Evolutionary conservation across 2,888 invertebrate genomes (phyloP), one percentile per base, ranked within the genome.

Genomic region (Bellardia bayeri): DNA sequence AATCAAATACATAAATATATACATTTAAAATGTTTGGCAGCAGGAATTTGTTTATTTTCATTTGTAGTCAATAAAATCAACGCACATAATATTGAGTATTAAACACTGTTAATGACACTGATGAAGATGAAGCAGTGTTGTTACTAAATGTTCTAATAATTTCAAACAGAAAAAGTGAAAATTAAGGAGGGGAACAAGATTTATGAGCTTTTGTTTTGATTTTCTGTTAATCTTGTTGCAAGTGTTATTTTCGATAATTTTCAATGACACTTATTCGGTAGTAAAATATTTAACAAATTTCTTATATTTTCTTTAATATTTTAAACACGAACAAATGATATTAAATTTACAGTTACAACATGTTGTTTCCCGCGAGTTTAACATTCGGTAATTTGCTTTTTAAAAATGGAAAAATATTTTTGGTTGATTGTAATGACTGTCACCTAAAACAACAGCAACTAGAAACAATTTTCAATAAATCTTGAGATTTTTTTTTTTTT

Each of bases 241-340:
- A 51, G 51, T n/a, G 69, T 69, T 69, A 51, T 33, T 56, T 56
- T 23, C n/a, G 7, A 33, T 51, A 69, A 51, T 16, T 58, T 68
- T 49, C 37, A 8, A 14, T 69, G 13, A 49, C 58, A 9, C 49
- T 79, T 78, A 42, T 76, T 68, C 16, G 56, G 30, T 33, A 23
- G 33, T 42, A 45, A 78, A 13, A 78, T 30, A 40, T 76, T 64
- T 33, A 45, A 68, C 11, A 56, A 68, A 68, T 79, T 58, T 42
- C 30, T 9, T 7, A 14, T 14, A 6, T 68, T 30, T 30, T 42
- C 30, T 42, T 11, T 64, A 7, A 30, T 42, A 40, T 72, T 54
- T 54, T 2, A 42, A 56, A 23, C 58, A 61, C 42, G 30, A 45
- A 74, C 45, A 74, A 74, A 61, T 23, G 58, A 56, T 40, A 72